Conservation (phyloP, 2,113 vertebrate species). For the Tinamus guttatus region DNA sequence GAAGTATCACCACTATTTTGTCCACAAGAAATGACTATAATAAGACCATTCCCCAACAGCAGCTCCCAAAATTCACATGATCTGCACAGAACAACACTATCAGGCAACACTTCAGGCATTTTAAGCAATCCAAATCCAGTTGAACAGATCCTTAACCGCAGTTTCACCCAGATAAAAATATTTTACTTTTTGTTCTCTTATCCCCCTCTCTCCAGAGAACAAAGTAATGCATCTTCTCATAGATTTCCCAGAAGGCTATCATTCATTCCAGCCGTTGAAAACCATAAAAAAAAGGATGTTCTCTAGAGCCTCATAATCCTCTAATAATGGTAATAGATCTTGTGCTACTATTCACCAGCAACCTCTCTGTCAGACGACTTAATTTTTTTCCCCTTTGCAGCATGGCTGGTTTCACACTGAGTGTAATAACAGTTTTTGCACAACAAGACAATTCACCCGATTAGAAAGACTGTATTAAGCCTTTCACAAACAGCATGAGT, state of each 20-base stretch:
- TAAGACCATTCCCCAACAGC: background rate
- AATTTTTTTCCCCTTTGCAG: constrained; percentile 65
- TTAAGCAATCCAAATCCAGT: background rate
- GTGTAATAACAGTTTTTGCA: constrained; percentile 66
- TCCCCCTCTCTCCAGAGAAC: background rate
- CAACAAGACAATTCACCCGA: constrained; percentile 70
- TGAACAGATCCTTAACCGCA: background rate
- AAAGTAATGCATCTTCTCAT: constrained; percentile 39
- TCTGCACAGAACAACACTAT: background rate
- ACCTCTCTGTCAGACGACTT: constrained; percentile 71
- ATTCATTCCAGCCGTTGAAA: constrained; percentile 71
- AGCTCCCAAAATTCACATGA: background rate
- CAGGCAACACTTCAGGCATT: background rate
- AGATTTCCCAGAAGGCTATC: constrained; percentile 61
- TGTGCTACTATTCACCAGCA: constrained; percentile 72
- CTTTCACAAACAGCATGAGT: constrained; percentile 45
- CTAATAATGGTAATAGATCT: constrained; percentile 76
- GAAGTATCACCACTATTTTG: background rate
- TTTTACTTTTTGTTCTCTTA: background rate
- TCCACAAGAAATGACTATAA: background rate
- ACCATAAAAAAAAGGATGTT: constrained; percentile 67
- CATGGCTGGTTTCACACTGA: constrained; percentile 65
- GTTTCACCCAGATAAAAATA: background rate
- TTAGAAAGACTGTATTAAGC: constrained; percentile 59
- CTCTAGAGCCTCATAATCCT: constrained; percentile 58